A percentile compares a stretch with the other conserved stretches of the same genome.
These are phyloP conservation scores for Microchrysa polita DNA, from an alignment of 2,888 invertebrate genomes.

Conservation along the genomic window DNA sequence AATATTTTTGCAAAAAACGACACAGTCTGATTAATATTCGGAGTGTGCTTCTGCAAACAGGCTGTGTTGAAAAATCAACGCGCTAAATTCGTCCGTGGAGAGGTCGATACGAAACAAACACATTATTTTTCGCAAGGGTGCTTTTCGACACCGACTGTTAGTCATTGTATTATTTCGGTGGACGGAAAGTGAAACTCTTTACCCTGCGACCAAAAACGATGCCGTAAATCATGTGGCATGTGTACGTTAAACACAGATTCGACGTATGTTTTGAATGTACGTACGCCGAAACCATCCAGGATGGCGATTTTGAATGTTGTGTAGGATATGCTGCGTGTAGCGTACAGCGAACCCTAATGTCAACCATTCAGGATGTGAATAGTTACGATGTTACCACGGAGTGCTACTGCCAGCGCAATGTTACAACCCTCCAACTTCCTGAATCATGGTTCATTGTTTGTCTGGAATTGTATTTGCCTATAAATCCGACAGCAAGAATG, in stretches of 20 bases:
- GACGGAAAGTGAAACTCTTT: background rate
- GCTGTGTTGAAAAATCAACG: background rate
- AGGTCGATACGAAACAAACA: background rate
- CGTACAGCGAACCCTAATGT: conserved; percentile 9
- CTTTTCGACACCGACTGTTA: too few relatives aligned
- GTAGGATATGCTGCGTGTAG: too few relatives aligned
- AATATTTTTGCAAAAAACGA: conserved; percentile 12
- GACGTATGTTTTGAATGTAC: conserved; percentile 31
- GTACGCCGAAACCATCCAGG: background rate
- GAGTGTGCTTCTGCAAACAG: background rate
- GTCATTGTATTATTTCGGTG: too few relatives aligned
- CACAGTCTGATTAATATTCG: background rate
- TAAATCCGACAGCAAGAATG: background rate
- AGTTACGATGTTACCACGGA: conserved; percentile 15
- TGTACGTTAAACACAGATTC: conserved; percentile 48
- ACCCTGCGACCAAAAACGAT: background rate
- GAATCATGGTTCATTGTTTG: conserved; percentile 36
- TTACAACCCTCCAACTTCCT: conserved; percentile 30
- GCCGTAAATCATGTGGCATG: conserved; percentile 51
- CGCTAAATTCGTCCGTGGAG: background rate
- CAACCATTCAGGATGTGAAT: conserved; percentile 23
- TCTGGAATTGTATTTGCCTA: conserved; percentile 37
- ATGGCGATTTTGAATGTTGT: too few relatives aligned
- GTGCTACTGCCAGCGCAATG: background rate
- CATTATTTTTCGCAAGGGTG: background rate